These are phyloP conservation scores for Clavelina lepadiformis DNA, from an alignment of 23 tunicate genomes.

Conservation along the genomic window DNA sequence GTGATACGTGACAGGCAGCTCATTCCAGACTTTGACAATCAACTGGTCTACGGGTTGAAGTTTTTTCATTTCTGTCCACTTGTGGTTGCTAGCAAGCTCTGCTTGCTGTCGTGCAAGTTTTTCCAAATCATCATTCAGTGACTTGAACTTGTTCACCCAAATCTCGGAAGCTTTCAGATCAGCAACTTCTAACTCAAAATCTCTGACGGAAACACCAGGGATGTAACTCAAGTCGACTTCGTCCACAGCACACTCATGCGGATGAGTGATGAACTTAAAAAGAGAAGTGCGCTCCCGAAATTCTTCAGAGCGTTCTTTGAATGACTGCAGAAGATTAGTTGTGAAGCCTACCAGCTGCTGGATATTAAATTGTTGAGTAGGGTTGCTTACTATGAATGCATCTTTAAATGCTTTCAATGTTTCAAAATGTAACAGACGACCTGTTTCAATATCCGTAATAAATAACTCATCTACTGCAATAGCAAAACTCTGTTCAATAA, in stretches of 20 bases:
- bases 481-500: too few species aligned
- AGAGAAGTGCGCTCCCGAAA: conserved; percentile 38
- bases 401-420: conserved; percentile 14
- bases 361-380: conserved; percentile 37
- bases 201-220: conserved; percentile 24
- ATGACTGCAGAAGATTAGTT: conserved; percentile 42
- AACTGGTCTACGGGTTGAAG: conserved; percentile 11
- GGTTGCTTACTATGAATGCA: conserved; percentile 31
- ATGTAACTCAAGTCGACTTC: conserved; percentile 42
- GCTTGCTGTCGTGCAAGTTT: conserved; percentile 17
- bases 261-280: conserved; percentile 40
- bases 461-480: too few species aligned
- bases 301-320: conserved; percentile 38
- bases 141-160: conserved; percentile 24
- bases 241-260: conserved; percentile 38
- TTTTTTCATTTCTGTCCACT: conserved; percentile 20
- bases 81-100: conserved; percentile 15
- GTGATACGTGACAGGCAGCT: conserved; percentile 14
- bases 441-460: conserved; percentile 24
- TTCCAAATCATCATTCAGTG: conserved; percentile 25
- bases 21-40: conserved; percentile 7
- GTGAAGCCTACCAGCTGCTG: conserved; percentile 42
- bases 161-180: conserved; percentile 16
- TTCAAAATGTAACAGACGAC: conserved; percentile 32
- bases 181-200: conserved; percentile 28